These are phyloP conservation scores for Triops longicaudatus DNA, from an alignment of 1,140 invertebrate genomes.

Conservation along the genomic window DNA sequence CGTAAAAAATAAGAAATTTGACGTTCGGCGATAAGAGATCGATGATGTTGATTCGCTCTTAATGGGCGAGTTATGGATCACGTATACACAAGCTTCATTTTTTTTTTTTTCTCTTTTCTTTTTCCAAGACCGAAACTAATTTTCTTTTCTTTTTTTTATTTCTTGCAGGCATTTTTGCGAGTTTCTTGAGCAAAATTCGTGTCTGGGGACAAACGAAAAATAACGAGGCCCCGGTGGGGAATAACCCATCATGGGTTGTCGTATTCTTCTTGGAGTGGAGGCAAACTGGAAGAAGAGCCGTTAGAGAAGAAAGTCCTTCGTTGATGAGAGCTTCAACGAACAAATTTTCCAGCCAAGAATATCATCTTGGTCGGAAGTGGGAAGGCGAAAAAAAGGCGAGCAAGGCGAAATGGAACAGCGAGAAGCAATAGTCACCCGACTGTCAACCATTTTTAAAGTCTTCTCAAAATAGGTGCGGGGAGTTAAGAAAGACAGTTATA, in stretches of 20 bases:
- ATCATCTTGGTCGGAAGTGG: neutral
- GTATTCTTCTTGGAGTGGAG: neutral
- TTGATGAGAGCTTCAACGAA: neutral
- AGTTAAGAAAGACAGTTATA: neutral
- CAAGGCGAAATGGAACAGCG: too few relatives aligned
- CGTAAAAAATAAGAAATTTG: too few relatives aligned
- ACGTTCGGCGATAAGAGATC: too few relatives aligned
- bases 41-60: too few relatives aligned
- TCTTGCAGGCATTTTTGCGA: neutral
- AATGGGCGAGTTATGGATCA: neutral
- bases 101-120: too few relatives aligned
- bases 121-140: neutral
- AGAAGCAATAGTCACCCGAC: neutral
- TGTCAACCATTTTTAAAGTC: neutral
- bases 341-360: slow-evolving; percentile 10
- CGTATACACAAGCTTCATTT: neutral
- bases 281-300: neutral
- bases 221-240: neutral
- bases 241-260: neutral
- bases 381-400: neutral
- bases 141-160: neutral
- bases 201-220: neutral
- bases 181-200: neutral
- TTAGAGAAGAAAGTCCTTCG: neutral
- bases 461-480: neutral